Conservation (phyloP, 2,113 vertebrate genomes). For the Mesocricetus auratus region DNA sequence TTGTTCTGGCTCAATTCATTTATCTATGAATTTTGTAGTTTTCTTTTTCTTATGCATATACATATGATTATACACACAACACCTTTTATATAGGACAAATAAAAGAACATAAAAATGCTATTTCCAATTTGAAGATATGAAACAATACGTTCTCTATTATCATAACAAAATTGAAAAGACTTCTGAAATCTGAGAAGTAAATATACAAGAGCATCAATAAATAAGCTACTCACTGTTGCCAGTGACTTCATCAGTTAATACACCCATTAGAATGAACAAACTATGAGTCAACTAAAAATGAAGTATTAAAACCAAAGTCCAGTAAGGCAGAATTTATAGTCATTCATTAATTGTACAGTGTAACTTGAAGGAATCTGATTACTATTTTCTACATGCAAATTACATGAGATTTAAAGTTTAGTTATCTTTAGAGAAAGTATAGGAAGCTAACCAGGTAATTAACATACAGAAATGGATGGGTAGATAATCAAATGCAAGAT, state of each 20-base stretch:
- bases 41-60: neutral
- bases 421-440: slow-evolving; percentile 26
- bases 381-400: slow-evolving; percentile 48
- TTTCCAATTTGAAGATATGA: neutral
- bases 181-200: slow-evolving; percentile 14
- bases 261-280: neutral
- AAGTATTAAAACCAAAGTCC: slow-evolving; percentile 42
- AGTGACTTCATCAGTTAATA: slow-evolving; percentile 5
- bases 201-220: neutral
- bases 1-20: neutral
- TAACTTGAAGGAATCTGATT: neutral
- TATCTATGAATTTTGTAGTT: neutral
- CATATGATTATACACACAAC: neutral
- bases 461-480: neutral
- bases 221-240: neutral
- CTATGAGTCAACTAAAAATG: neutral
- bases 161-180: neutral
- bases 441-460: neutral
- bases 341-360: neutral
- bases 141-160: neutral
- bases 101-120: slow-evolving; percentile 28
- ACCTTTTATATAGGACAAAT: slow-evolving; percentile 30
- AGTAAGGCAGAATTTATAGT: neutral
- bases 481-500: neutral
- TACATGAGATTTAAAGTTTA: slow-evolving; percentile 14